These are phyloP conservation scores for Drosophila rubida DNA, from an alignment of 2,888 invertebrate species.

Conservation along the genomic window DNA sequence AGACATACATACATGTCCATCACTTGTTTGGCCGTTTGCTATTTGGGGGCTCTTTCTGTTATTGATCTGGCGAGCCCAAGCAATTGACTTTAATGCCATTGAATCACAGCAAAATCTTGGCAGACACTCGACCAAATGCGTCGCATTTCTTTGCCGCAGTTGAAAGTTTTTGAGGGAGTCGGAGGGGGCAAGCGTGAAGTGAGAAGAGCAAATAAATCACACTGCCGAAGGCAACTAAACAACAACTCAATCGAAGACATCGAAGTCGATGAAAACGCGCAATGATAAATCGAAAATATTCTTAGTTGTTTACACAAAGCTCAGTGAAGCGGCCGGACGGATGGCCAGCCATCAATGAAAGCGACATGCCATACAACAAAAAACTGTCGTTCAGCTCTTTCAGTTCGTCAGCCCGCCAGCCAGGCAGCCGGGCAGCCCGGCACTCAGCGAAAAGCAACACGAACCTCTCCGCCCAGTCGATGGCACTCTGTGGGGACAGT, in stretches of 20 bases:
- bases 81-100: conserved; percentile 44
- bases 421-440: background rate
- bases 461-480: conserved; percentile 32
- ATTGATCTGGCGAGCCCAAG: conserved; percentile 32
- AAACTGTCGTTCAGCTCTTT: conserved; percentile 38
- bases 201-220: conserved; percentile 66
- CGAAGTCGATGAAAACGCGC: conserved; percentile 53
- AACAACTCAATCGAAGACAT: conserved; percentile 59
- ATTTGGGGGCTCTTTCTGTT: conserved; percentile 8
- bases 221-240: conserved; percentile 49
- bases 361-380: background rate
- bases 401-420: conserved; percentile 6
- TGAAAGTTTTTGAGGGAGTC: conserved; percentile 17
- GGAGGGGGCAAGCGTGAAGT: conserved; percentile 10
- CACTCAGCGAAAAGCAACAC: conserved; percentile 54
- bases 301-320: conserved; percentile 69
- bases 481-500: conserved; percentile 23
- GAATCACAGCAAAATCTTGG: conserved; percentile 40
- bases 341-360: conserved; percentile 27
- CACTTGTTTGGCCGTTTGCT: background rate
- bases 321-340: conserved; percentile 38
- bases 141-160: conserved; percentile 37
- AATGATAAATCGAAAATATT: conserved; percentile 78
- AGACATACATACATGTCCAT: background rate
- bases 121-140: conserved; percentile 21